Conservation (phyloP, 2,888 invertebrate genomes). For the Caradrina clavipalpis region DNA sequence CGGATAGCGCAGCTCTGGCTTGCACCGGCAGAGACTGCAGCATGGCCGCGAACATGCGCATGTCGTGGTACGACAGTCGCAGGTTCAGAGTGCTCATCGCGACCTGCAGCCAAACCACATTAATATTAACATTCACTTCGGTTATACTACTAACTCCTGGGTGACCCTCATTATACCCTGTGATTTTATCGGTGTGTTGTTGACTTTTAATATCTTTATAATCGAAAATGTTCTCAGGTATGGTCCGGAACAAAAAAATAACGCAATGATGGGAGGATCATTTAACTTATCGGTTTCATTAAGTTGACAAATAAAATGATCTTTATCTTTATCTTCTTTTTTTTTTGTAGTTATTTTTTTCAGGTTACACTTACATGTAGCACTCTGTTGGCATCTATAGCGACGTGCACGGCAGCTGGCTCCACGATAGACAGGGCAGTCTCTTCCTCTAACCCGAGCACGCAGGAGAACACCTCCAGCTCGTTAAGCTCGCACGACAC, state of each 20-base stretch:
- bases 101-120: slow-evolving; percentile 81
- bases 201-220: no score
- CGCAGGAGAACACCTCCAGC: slow-evolving; percentile 98
- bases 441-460: slow-evolving; percentile 97
- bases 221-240: no score
- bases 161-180: no score
- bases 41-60: slow-evolving; percentile 97
- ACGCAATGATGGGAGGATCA: no score
- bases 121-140: background rate
- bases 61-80: slow-evolving; percentile 97
- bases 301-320: no score
- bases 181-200: no score
- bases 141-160: no score
- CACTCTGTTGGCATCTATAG: slow-evolving; percentile 90
- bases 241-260: no score
- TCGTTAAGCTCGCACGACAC: slow-evolving; percentile 96
- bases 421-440: slow-evolving; percentile 98
- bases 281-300: no score
- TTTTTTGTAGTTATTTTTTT: no score
- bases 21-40: slow-evolving; percentile 96
- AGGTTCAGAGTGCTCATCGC: slow-evolving; percentile 94
- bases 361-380: slow-evolving; percentile 79
- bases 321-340: no score
- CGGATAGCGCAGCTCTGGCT: slow-evolving; percentile 91
- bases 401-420: slow-evolving; percentile 96